A percentile compares a stretch with the other conserved stretches of the same genome.
phyloP scores from a whole-genome alignment of 2,113 vertebrate species.

The Petrocephalus zakoni region DNA sequence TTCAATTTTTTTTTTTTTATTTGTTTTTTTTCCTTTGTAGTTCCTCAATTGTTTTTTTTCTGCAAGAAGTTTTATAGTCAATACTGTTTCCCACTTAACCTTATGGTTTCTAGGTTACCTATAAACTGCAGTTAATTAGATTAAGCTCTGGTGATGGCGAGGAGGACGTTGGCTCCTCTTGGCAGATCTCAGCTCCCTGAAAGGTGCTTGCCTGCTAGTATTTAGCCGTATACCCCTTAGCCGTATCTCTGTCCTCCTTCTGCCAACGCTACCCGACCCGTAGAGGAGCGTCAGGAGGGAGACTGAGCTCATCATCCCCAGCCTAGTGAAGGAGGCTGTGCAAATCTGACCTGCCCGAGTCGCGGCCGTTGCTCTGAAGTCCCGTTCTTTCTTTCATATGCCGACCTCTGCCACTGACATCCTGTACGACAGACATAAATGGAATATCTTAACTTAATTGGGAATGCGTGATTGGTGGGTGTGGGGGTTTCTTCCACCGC shows the following conservation, averaged over 20 bases:
- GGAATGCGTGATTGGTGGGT: neutral
- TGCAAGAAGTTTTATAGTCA: neutral
- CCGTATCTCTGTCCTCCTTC: neutral
- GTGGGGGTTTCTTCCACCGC: neutral
- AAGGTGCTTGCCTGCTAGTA: neutral
- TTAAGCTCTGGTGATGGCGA: neutral
- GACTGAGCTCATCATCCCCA: neutral
- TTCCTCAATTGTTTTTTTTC: neutral
- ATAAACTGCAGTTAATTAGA: neutral
- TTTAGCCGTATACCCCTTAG: neutral
- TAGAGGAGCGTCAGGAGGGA: neutral
- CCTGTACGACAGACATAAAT: neutral
- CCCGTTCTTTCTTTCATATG: neutral
- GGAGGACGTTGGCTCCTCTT: neutral
- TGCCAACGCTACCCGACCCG: neutral
- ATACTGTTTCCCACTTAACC: neutral
- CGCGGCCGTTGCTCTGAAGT: neutral
- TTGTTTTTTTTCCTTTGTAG: neutral
- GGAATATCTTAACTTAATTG: neutral
- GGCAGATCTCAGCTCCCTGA: neutral
- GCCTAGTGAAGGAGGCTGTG: neutral
- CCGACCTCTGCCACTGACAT: neutral
- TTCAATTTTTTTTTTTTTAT: neutral
- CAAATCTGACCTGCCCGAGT: neutral
- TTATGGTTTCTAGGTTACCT: neutral